phyloP scores from a whole-genome alignment of 2,797 vertebrate species.

The Apogon talboti region DNA sequence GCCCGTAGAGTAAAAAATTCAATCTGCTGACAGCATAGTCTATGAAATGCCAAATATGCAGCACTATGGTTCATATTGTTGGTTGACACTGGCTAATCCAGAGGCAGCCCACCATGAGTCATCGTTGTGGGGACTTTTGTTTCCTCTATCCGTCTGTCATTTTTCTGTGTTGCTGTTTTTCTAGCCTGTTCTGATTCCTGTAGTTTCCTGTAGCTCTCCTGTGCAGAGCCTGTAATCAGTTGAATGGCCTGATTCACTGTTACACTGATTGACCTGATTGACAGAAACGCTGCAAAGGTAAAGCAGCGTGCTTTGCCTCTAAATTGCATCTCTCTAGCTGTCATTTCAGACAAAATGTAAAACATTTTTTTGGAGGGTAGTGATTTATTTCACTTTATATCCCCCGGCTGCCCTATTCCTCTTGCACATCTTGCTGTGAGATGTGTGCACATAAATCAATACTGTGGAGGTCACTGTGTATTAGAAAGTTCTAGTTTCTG shows the following conservation, averaged over 20 bases:
- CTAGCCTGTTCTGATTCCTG: slow-evolving; percentile 62
- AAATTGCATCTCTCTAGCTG: slow-evolving; percentile 8
- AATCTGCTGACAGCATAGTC: slow-evolving; percentile 40
- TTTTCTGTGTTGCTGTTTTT: slow-evolving; percentile 58
- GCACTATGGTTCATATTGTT: slow-evolving; percentile 56
- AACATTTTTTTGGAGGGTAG: slow-evolving; percentile 22
- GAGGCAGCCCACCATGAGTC: slow-evolving; percentile 73
- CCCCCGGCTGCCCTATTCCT: slow-evolving; percentile 23
- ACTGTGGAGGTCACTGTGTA: slow-evolving; percentile 53
- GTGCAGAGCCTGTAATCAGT: slow-evolving; percentile 58
- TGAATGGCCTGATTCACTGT: slow-evolving; percentile 52
- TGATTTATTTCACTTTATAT: slow-evolving; percentile 14
- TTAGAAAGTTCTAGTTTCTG: slow-evolving; percentile 51
- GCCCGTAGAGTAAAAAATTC: slow-evolving; percentile 17
- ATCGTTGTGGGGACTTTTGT: slow-evolving; percentile 71
- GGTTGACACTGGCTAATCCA: slow-evolving; percentile 70
- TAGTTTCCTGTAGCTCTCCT: slow-evolving; percentile 57
- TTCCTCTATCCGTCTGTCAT: slow-evolving; percentile 56
- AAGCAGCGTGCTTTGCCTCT: slow-evolving; percentile 31
- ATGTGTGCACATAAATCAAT: slow-evolving; percentile 40
- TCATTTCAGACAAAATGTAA: slow-evolving; percentile 40
- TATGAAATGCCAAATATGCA: slow-evolving; percentile 61
- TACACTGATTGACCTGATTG: slow-evolving; percentile 61
- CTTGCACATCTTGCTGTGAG: slow-evolving; percentile 12
- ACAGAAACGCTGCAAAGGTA: slow-evolving; percentile 50